Evolutionary conservation across 2,797 vertebrate species (phyloP), one percentile per base, ranked within the genome.

Genomic region (Labroides dimidiatus): DNA sequence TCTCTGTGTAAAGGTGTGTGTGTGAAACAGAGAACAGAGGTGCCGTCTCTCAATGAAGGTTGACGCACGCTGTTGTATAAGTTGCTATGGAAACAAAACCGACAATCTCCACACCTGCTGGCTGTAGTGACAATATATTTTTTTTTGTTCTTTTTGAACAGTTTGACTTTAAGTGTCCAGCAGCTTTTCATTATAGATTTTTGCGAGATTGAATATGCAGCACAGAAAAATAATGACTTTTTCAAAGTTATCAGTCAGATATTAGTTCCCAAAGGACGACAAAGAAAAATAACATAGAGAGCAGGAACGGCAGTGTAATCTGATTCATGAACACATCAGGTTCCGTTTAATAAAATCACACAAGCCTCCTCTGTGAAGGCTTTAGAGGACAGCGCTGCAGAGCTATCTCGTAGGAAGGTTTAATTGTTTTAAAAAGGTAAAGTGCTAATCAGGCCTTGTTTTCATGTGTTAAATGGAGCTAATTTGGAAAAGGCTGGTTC

Each of bases 71-170:
- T 44, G 2, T 16, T 49, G 21, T 45, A 15, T 10, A 16, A 19
- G 80, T 89, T 89, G 44, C 84, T 76, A 81, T 75, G 55, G 87
- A 78, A 85, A 88, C 83, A 66, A 20, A 60, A 23, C 1, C 55
- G 71, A 69, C 65, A 44, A 3, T 10, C 42, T 75, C 39, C 55
- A 50, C 55, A 58, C 45, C 19, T 47, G 47, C 19, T 36, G 37
- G 37, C 24, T 51, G 10, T 45, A 51, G 21, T 15, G 0, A 2
- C 21, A 27, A 7, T 63, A 66, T 4, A 52, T 50, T 67, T 33
- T 33, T 4, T n/a, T n/a, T n/a, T n/a, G n/a, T n/a, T n/a, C n/a
- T 50, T 67, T 33, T 33, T 4, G 41, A 69, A 57, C 17, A 1
- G 42, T 50, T 58, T 50, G 23, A 36, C 47, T 70, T 24, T 69